Evolutionary conservation across 2,888 invertebrate genomes (phyloP), one percentile per base, ranked within the genome.

Genomic region (Gasteruption jaculator): DNA sequence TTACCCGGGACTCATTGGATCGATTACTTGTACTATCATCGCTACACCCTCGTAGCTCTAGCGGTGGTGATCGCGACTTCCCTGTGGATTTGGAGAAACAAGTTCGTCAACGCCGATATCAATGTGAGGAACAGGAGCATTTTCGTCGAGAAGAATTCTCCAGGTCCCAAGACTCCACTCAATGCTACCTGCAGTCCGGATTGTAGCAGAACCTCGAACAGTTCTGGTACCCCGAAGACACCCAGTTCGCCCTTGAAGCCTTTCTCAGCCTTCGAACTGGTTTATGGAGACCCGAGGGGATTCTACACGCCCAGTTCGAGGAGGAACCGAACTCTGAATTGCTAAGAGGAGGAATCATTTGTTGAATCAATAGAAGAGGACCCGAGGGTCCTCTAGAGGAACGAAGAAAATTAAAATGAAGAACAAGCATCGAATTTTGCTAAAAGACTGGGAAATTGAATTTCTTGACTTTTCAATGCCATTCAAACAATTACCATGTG

Each of bases 1-100:
- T 50, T 68, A 33, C 65, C 63, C 11, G 66, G 65, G 21, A 59
- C 68, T 19, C 62, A 63, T 41, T 69, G 62, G 62, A 46, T 68
- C 22, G 68, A 70, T 43, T 63, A 63, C 11, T 46, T 68, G 29
- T 67, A 60, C 43, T 64, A 58, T 37, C 65, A 68, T 43, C 58
- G 65, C 43, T 70, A 69, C 26, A 57, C 65, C 1, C 59, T 70
- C 12, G 62, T 61, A 44, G 64, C 68, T 3, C 49, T 68, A 8
- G 45, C 57, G 8, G 57, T 63, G 5, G 38, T 68, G 14, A 45
- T 61, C 4, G 49, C 66, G 7, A 64, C 67, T 7, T 56, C 63
- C 30, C 49, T 53, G 51, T 12, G 35, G 68, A 68, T 65, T 36
- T 69, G 67, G 67, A 68, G 59, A 47, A 63, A 62, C 39, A 68